Base-by-base conservation (phyloP, 2,113 vertebrate genomes). In the Pycnonotus jocosus region DNA sequence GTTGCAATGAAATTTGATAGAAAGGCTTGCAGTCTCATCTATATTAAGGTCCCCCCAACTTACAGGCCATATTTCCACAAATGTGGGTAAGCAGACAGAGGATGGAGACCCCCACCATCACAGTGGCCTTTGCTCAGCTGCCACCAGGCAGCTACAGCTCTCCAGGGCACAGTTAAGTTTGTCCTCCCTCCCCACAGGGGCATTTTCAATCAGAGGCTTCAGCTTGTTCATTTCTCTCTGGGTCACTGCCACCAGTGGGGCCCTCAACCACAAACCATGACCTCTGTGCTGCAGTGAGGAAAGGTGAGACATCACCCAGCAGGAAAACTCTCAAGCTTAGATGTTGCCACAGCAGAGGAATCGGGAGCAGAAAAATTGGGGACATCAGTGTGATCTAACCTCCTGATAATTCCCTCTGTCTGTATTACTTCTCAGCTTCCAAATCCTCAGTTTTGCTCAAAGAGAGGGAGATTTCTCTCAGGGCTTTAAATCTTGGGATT, bases 151-250 rank as follows among this genome's bases (percentile, higher is more conserved):
- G 54, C 35, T 80, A 61, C 0, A 0, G 47, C 64, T 76, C 54
- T 77, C 58, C 4, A 5, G 64, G 68, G 50, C 68, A 62, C 1
- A 0, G 31, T 53, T 77, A 38, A 60, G n/a, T 24, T 33, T 5
- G n/a, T 40, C 51, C 47, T 91, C 42, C 64, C 42, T 89, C 69
- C 83, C 72, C 50, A 66, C 0, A 1, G 71, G 76, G 27, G 12
- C 25, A 33, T 69, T 95, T 86, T 77, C 91, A 88, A 93, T 93
- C 83, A 77, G 89, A 88, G 7, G 20, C 54, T 90, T 72, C 72
- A 84, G 47, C 64, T 73, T 65, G 45, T 31, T 77, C 7, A 0
- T 21, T 78, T 50, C 54, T 83, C 12, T 10, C 42, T 81, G 64
- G 64, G 72, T 89, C 8, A 7, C 42, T 86, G 80, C 45, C 50